These are phyloP conservation scores for Collichthys lucidus DNA, from an alignment of 2,113 vertebrate species.

Conservation along the genomic window DNA sequence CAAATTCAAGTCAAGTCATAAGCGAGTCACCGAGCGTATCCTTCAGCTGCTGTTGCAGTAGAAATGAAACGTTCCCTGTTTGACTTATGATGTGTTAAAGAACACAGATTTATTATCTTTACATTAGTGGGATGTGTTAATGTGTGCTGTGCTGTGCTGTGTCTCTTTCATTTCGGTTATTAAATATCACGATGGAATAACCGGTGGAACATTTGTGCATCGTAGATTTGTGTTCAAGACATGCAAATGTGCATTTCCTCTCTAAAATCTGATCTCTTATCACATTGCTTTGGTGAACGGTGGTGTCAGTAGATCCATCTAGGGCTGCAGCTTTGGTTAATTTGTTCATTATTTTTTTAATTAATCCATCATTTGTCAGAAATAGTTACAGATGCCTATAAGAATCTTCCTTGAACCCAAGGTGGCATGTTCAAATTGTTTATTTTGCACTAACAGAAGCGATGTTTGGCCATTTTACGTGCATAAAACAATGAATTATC, in stretches of 20 bases:
- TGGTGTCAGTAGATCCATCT: not conserved
- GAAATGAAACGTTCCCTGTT: constrained; percentile 36
- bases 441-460: not conserved
- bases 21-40: not conserved
- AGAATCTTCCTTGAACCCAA: not conserved
- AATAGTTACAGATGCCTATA: not conserved
- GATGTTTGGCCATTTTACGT: too few relatives aligned
- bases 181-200: not conserved
- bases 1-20: constrained; percentile 11
- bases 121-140: not conserved
- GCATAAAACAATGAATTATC: too few relatives aligned
- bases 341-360: not conserved
- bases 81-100: constrained; percentile 9
- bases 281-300: too few relatives aligned
- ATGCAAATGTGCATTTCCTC: too few relatives aligned
- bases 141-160: not conserved
- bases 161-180: not conserved
- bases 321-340: not conserved
- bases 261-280: too few relatives aligned
- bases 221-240: not conserved
- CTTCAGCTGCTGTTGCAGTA: constrained; percentile 31
- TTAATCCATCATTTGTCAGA: not conserved
- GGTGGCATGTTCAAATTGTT: not conserved
- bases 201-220: not conserved
- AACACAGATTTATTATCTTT: not conserved